Evolutionary conservation across 2,888 invertebrate species (phyloP).

Genomic region (Apeira syringaria): DNA sequence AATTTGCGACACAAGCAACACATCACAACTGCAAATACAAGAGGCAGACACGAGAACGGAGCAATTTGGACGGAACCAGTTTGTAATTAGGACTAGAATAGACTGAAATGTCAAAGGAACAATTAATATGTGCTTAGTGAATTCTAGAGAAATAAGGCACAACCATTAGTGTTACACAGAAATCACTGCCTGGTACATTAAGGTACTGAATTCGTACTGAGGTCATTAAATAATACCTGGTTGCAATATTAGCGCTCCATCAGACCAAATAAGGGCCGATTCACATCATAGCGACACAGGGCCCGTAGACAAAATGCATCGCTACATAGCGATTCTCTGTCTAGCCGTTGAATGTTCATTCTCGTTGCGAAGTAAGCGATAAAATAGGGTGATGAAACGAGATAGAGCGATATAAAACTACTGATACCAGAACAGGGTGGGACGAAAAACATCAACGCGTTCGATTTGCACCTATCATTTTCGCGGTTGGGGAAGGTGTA

Average conservation of each 20-base stretch:
- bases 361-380: no score
- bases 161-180: conserved; percentile 43
- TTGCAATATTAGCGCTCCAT: background rate
- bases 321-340: no score
- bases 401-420: no score
- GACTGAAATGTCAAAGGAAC: conserved; percentile 64
- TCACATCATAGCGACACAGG: no score
- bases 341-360: no score
- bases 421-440: no score
- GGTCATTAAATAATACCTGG: background rate
- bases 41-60: conserved; percentile 50
- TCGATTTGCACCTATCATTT: no score
- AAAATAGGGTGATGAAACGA: no score
- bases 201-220: background rate
- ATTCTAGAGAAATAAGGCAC: conserved; percentile 70
- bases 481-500: no score
- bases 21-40: conserved; percentile 32
- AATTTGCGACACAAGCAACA: conserved; percentile 23
- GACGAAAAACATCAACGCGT: no score
- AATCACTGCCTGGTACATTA: background rate
- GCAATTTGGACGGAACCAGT: conserved; percentile 80
- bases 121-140: conserved; percentile 44
- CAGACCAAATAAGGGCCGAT: no score
- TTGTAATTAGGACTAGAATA: conserved; percentile 74
- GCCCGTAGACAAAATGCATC: no score